phyloP scores from a whole-genome alignment of 2,888 invertebrate species.

The Apamea monoglypha region DNA sequence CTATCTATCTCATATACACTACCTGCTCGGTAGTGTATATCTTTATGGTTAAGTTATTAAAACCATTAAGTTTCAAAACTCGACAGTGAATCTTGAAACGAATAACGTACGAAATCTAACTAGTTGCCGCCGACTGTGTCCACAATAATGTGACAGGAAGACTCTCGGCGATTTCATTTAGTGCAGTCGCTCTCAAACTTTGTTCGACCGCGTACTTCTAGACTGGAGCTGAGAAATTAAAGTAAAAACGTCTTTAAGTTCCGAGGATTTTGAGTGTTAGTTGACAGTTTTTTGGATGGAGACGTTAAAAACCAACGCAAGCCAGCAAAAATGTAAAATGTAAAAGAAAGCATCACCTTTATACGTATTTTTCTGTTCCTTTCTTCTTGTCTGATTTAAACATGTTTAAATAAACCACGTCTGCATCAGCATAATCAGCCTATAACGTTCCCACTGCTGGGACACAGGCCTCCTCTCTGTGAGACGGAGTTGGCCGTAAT shows the following conservation, averaged over 20 bases:
- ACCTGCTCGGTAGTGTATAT: no score
- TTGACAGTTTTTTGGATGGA: not conserved
- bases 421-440: no score
- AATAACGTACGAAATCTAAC: conserved; percentile 51
- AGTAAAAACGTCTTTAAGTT: conserved; percentile 13
- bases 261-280: not conserved
- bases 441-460: no score
- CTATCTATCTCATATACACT: no score
- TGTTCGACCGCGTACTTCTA: not conserved
- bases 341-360: no score
- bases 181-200: conserved; percentile 59
- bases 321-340: not conserved
- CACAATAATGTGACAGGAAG: conserved; percentile 62
- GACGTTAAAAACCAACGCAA: not conserved
- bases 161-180: conserved; percentile 62
- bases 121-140: conserved; percentile 47
- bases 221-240: conserved; percentile 23
- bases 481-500: no score
- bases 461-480: no score
- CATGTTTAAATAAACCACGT: no score
- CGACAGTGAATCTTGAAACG: conserved; percentile 34
- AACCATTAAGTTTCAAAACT: conserved; percentile 34
- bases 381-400: not conserved
- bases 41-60: no score
- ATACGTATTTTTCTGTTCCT: no score